Conservation (phyloP, 2,113 vertebrate genomes). For the Cyphotilapia sp. region DNA sequence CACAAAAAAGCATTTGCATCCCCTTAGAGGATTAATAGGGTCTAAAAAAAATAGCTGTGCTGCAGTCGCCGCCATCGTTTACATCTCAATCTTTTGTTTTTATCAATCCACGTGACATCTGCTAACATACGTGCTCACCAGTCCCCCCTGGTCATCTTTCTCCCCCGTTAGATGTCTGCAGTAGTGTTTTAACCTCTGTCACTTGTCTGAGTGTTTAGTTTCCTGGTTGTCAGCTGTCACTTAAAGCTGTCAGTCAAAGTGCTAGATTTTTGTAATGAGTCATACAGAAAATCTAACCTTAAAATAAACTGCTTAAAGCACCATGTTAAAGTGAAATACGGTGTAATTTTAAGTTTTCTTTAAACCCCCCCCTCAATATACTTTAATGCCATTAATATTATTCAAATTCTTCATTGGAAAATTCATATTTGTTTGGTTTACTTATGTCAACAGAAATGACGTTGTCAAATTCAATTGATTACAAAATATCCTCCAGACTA, state of each 20-base stretch:
- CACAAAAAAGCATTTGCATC: neutral
- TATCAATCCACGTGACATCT: neutral
- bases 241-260: neutral
- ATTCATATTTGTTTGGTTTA: neutral
- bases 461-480: neutral
- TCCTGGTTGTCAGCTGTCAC: neutral
- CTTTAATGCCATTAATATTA: neutral
- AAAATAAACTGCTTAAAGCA: neutral
- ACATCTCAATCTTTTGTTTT: neutral
- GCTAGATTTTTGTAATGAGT: neutral
- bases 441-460: neutral
- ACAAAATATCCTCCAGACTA: neutral
- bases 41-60: neutral
- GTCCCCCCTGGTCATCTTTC: neutral
- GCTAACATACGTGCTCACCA: neutral
- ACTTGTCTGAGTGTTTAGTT: neutral
- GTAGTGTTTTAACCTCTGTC: neutral
- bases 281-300: neutral
- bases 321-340: neutral
- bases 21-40: neutral
- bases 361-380: neutral
- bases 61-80: neutral
- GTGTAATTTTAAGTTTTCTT: neutral
- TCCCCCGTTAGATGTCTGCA: neutral
- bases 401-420: neutral